phyloP scores from a whole-genome alignment of 2,888 invertebrate genomes.

The Exephanes ischioxanthus region DNA sequence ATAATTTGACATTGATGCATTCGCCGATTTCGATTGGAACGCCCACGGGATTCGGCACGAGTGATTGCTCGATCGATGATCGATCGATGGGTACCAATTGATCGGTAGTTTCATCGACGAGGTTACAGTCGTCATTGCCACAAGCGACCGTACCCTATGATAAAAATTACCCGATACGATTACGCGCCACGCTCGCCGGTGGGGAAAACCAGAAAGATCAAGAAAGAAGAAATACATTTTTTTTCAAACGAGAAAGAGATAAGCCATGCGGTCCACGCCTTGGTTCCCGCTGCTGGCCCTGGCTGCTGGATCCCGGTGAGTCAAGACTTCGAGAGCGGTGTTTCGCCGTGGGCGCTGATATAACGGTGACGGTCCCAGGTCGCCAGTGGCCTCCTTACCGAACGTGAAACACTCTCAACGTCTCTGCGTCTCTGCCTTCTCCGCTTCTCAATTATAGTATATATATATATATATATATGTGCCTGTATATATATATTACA shows the following conservation, averaged over 20 bases:
- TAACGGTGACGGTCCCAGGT: slow-evolving; percentile 82
- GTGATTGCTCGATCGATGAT: background rate
- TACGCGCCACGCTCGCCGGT: background rate
- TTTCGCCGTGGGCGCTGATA: slow-evolving; percentile 81
- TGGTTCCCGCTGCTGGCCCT: slow-evolving; percentile 28
- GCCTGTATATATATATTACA: background rate
- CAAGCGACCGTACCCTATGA: background rate
- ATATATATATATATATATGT: background rate
- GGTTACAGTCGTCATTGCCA: background rate
- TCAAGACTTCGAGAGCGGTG: slow-evolving; percentile 72
- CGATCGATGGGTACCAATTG: too few relatives aligned
- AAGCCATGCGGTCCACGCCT: slow-evolving; percentile 25
- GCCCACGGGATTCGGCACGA: too few relatives aligned
- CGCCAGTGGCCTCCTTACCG: slow-evolving; percentile 82
- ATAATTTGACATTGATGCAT: too few relatives aligned
- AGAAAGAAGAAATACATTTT: background rate
- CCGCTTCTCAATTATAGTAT: slow-evolving; percentile 38
- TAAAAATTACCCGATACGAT: background rate
- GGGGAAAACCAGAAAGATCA: slow-evolving; percentile 2
- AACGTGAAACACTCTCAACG: slow-evolving; percentile 65
- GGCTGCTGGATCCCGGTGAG: slow-evolving; percentile 75
- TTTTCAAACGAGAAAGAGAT: background rate
- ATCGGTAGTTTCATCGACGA: slow-evolving; percentile 28
- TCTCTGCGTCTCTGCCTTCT: slow-evolving; percentile 58
- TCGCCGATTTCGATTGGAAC: too few relatives aligned